Percentiles rank a stretch among this genome's conserved stretches.
These are phyloP conservation scores for Phymatocera aterrima DNA, from an alignment of 2,888 invertebrate species.

Conservation along the genomic window DNA sequence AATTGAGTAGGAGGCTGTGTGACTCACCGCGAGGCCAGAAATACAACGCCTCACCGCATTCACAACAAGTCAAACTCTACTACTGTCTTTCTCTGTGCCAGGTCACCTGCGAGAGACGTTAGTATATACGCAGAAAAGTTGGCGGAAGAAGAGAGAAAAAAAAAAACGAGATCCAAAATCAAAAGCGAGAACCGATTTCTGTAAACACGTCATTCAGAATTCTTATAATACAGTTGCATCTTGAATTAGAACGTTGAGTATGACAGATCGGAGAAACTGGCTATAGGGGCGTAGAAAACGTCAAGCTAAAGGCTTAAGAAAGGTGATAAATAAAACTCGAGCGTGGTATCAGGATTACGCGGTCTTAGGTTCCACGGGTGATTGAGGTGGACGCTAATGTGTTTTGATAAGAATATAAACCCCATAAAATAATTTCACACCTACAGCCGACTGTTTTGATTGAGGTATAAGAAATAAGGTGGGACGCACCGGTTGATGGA, in stretches of 20 bases:
- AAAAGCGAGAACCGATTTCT: no score
- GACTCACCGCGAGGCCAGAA: constrained; percentile 68
- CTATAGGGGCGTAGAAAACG: neutral
- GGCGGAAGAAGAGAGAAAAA: neutral
- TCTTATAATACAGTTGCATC: no score
- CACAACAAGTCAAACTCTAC: constrained; percentile 58
- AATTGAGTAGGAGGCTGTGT: constrained; percentile 65
- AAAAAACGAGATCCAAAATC: neutral
- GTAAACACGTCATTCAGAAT: no score
- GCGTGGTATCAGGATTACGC: neutral
- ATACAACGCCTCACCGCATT: constrained; percentile 63
- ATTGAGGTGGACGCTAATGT: constrained; percentile 29
- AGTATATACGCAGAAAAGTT: neutral
- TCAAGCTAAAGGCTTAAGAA: constrained; percentile 14
- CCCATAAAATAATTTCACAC: neutral
- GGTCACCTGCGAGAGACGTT: neutral
- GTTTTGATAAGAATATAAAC: constrained; percentile 30
- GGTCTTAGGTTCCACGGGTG: neutral
- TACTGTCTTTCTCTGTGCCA: constrained; percentile 20
- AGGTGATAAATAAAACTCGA: constrained; percentile 8
- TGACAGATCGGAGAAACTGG: neutral
- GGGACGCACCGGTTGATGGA: neutral
- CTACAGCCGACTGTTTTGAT: neutral
- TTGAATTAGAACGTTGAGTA: constrained; percentile 13
- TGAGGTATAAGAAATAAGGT: neutral